Evolutionary conservation across 2,797 vertebrate genomes (phyloP).

Genomic region (Aeoliscus strigatus): DNA sequence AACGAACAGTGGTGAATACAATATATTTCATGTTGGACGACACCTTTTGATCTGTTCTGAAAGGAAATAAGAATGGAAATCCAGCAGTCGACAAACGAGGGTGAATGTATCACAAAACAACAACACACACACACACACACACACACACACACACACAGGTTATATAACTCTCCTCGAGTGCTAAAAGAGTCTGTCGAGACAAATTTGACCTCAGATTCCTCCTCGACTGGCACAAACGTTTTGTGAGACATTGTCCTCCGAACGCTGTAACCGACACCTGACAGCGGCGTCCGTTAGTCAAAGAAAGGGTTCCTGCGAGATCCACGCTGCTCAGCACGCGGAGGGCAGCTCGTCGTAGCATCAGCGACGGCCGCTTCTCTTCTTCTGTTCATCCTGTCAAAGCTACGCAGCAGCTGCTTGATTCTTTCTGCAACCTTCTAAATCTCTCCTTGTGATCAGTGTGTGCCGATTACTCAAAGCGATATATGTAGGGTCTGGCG

Average conservation of each 20-base stretch:
- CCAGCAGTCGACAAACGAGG: constrained; percentile 59
- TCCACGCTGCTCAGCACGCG: constrained; percentile 69
- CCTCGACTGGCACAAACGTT: too few species aligned
- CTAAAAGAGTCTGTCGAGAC: too few species aligned
- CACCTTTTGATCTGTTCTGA: constrained; percentile 58
- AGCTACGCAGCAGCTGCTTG: constrained; percentile 66
- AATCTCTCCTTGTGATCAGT: constrained; percentile 83
- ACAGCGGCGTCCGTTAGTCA: constrained; percentile 83
- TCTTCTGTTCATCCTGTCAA: constrained; percentile 47
- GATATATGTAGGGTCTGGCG: constrained; percentile 97
- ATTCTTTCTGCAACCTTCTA: constrained; percentile 63
- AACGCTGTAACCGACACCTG: too few species aligned
- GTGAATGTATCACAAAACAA: constrained; percentile 57
- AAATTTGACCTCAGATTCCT: too few species aligned
- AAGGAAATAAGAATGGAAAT: constrained; percentile 68
- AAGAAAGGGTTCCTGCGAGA: constrained; percentile 81
- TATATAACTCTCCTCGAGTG: too few species aligned
- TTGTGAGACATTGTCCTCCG: constrained; percentile 55
- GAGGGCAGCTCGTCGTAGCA: constrained; percentile 58
- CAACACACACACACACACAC: too few species aligned
- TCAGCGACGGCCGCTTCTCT: constrained; percentile 50
- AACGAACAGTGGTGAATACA: constrained; percentile 61
- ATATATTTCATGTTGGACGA: constrained; percentile 71
- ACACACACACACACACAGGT: too few species aligned
- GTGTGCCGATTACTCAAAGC: constrained; percentile 99